These are phyloP conservation scores for Cryptotis parvus DNA, from an alignment of 2,113 vertebrate species.

Conservation along the genomic window DNA sequence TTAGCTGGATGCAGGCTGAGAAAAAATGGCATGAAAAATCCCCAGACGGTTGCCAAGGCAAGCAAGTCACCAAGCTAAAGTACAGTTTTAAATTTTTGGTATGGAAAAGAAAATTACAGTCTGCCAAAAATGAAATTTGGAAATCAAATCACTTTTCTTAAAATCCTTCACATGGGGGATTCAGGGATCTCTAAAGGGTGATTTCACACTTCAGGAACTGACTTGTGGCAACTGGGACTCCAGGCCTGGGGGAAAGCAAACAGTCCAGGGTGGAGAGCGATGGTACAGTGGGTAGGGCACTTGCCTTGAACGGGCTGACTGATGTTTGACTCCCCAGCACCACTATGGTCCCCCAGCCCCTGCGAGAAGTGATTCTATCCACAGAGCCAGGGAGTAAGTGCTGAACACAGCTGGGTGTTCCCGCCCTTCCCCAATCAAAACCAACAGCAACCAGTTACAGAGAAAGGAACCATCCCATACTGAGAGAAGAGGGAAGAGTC, in stretches of 20 bases:
- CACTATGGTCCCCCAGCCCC: too few species aligned
- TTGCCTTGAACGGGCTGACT: too few species aligned
- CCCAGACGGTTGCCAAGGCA: not conserved
- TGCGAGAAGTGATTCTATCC: too few species aligned
- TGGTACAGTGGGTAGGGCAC: too few species aligned
- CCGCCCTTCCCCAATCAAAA: too few species aligned
- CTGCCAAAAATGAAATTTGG: not conserved
- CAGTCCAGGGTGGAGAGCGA: too few species aligned
- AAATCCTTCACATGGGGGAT: not conserved
- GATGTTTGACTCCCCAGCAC: too few species aligned
- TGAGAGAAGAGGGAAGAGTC: not conserved
- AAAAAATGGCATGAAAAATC: not conserved
- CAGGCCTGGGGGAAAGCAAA: not conserved
- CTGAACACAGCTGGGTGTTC: too few species aligned
- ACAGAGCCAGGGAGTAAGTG: too few species aligned
- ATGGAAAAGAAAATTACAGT: not conserved
- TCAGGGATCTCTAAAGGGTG: not conserved
- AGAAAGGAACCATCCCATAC: not conserved
- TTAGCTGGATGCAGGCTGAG: not conserved
- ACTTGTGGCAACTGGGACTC: not conserved
- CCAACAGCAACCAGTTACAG: too few species aligned
- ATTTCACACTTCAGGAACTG: not conserved
- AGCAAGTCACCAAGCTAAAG: conserved; percentile 15
- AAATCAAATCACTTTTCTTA: conserved; percentile 2
- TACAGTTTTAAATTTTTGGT: not conserved